Evolutionary conservation across 92 coral and sea anemone genomes (phyloP).

Genomic region (Epizoanthus scotinus): DNA sequence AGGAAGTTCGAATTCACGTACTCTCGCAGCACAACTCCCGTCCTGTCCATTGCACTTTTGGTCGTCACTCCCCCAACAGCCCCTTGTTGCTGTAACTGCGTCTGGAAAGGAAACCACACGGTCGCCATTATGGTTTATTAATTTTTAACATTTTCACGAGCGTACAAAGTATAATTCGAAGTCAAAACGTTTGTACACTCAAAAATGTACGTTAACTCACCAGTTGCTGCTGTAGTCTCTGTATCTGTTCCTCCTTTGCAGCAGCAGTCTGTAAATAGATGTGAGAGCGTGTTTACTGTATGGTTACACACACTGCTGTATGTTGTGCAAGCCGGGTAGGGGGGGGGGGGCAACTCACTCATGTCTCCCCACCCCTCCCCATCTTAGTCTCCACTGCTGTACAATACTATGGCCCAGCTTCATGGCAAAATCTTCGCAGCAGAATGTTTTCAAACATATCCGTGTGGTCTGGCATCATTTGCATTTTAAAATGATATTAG

Average conservation of each 20-base stretch:
- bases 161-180: too few relatives aligned
- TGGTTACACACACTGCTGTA: neutral
- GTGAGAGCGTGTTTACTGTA: neutral
- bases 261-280: slow-evolving; percentile 43
- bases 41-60: neutral
- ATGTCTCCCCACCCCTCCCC: too few relatives aligned
- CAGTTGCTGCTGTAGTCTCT: slow-evolving; percentile 62
- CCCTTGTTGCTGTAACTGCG: slow-evolving; percentile 44
- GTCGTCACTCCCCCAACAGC: slow-evolving; percentile 4
- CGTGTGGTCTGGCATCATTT: too few relatives aligned
- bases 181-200: neutral
- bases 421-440: too few relatives aligned
- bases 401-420: too few relatives aligned
- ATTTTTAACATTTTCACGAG: neutral
- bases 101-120: slow-evolving; percentile 25
- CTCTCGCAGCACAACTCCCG: slow-evolving; percentile 26
- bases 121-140: neutral
- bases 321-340: neutral
- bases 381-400: too few relatives aligned
- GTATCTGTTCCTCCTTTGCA: slow-evolving; percentile 75
- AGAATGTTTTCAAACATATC: too few relatives aligned
- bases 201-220: slow-evolving; percentile 36
- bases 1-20: neutral
- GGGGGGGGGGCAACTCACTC: neutral
- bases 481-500: too few relatives aligned